Base-by-base conservation (phyloP, 2,888 invertebrate genomes). In the Heliconius cydno region DNA sequence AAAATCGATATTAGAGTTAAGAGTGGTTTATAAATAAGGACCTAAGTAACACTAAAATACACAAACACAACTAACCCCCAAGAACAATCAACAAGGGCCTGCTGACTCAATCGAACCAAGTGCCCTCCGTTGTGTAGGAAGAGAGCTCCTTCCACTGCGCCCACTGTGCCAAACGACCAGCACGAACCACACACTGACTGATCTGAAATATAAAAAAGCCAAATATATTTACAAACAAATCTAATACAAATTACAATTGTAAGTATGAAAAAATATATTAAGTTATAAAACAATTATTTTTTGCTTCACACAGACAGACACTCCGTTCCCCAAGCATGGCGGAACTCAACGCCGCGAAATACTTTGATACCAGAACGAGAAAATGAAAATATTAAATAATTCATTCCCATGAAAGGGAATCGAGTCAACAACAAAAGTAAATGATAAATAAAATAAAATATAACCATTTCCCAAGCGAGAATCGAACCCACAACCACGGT, bases 161-260 rank as follows among this genome's bases (percentile, higher is more conserved):
- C 99, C 80, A 98, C 97, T 0, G 99, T 98, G 38, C 99, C 99
- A 94, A 99, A 99, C 82, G 98, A 98, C 99, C 99, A 99, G 87
- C 99, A 99, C 0, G 98, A 99, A 0, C 99, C 99, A 92, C 99
- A 99, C 15, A 99, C 98, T 0, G 98, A 98, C 94, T 99, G 99
- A 96, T 99, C 99, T 97, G 28, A 65, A 57, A 52, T 22, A 52
- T 19, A 22, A 52, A 52, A 52, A 52, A 52, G 19, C 19, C 19
- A 19, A 52, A 52, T 19, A 52, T 52, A 2, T 52, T 52, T 52
- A 19, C 0, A 19, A 52, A 19, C 0, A 52, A 52, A 52, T 52
- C 6, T 52, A 19, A 52, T 52, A 19, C 19, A 1, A 52, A 52
- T 19, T 52, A 52, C 19, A 52, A 52, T 6, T 19, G 46, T 52